Conservation (phyloP, 2,113 vertebrate species). For the Centropus unirufus region DNA sequence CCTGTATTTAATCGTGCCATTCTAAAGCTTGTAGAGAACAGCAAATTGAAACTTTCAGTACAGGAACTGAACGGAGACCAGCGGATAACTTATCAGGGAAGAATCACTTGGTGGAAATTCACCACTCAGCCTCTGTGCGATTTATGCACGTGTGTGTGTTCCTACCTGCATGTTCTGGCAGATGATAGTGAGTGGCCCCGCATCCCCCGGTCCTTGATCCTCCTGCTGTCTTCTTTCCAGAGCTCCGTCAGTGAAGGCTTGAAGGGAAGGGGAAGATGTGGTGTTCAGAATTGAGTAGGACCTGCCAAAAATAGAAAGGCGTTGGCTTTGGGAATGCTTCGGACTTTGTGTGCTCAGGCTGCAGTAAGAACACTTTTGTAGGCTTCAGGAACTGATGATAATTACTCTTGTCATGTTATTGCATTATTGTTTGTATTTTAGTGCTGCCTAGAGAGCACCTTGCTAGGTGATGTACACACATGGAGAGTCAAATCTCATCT, state of each 20-base stretch:
- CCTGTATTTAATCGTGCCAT: not conserved
- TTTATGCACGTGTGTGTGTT: fast-evolving
- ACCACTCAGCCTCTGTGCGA: not conserved
- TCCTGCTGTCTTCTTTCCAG: constrained; percentile 86
- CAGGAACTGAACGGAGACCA: not conserved
- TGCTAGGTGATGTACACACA: not conserved
- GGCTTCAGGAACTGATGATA: not conserved
- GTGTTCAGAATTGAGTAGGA: constrained; percentile 91
- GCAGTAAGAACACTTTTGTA: not conserved
- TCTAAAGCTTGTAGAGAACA: not conserved
- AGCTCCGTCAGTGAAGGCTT: constrained; percentile 80
- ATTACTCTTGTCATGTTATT: not conserved
- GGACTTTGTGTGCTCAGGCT: not conserved
- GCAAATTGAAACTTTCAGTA: not conserved
- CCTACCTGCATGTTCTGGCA: constrained; percentile 92
- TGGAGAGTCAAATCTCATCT: not conserved
- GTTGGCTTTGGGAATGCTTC: not conserved
- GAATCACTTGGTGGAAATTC: not conserved
- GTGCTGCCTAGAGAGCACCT: not conserved
- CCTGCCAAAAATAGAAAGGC: constrained; percentile 70
- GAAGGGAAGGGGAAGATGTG: constrained; percentile 70
- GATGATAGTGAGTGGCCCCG: constrained; percentile 82
- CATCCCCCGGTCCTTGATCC: constrained; percentile 82
- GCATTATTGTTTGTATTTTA: not conserved
- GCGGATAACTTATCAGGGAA: fast-evolving